Conservation (phyloP, 2,888 invertebrate genomes). For the Drosophila mayaguana region DNA sequence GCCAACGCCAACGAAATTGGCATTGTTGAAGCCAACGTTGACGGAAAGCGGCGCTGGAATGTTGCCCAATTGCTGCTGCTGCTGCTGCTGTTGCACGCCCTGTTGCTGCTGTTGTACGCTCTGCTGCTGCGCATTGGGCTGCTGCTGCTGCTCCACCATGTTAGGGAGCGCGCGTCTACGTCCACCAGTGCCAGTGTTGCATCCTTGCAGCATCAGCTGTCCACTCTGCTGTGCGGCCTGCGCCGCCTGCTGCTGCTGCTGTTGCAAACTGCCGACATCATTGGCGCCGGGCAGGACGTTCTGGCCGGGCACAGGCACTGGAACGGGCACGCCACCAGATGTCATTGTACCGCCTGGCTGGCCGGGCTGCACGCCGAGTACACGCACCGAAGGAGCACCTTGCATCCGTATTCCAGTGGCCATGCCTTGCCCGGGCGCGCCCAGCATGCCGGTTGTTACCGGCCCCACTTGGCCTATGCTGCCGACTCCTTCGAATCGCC, state of each 20-base stretch:
- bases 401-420: slow-evolving; percentile 83
- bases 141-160: slow-evolving; percentile 53
- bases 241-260: slow-evolving; percentile 56
- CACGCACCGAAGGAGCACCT: slow-evolving; percentile 77
- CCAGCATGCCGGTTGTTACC: slow-evolving; percentile 48
- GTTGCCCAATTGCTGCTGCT: slow-evolving; percentile 81
- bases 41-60: slow-evolving; percentile 84
- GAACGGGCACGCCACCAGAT: slow-evolving; percentile 49
- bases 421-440: slow-evolving; percentile 73
- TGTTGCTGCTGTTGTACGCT: slow-evolving; percentile 41
- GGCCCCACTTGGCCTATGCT: slow-evolving; percentile 65
- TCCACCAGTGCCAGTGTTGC: slow-evolving; percentile 69
- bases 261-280: slow-evolving; percentile 70
- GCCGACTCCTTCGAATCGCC: slow-evolving; percentile 81
- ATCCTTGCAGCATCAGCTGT: slow-evolving; percentile 63
- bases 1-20: slow-evolving; percentile 71
- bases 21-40: slow-evolving; percentile 83
- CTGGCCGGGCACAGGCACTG: slow-evolving; percentile 45
- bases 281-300: slow-evolving; percentile 55
- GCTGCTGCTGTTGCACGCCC: slow-evolving; percentile 56
- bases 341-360: slow-evolving; percentile 48
- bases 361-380: slow-evolving; percentile 73
- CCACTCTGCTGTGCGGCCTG: slow-evolving; percentile 52
- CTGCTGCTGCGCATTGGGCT: slow-evolving; percentile 43
- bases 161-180: slow-evolving; percentile 69